These are phyloP conservation scores for Sycophila texana DNA, from an alignment of 2,888 invertebrate species.

Conservation along the genomic window DNA sequence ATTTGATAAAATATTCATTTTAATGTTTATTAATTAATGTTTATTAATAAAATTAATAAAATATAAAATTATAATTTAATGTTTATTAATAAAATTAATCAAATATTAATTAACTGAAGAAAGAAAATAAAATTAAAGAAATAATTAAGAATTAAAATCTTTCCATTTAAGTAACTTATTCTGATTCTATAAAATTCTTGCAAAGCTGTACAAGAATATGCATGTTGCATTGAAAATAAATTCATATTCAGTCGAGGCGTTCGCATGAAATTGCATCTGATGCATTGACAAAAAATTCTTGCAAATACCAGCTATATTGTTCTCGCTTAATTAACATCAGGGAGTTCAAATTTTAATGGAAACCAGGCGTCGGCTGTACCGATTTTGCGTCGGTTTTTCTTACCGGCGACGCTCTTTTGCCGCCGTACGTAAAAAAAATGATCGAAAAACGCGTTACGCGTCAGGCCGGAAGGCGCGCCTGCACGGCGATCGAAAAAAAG, in stretches of 20 bases:
- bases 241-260: no score
- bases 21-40: no score
- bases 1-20: not conserved
- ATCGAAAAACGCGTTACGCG: slow-evolving; percentile 34
- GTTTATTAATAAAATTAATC: no score
- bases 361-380: not conserved
- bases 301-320: slow-evolving; percentile 15
- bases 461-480: slow-evolving; percentile 20
- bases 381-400: slow-evolving; percentile 19
- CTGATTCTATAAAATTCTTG: no score
- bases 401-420: not conserved
- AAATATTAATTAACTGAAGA: no score
- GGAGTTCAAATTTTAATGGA: slow-evolving; percentile 25
- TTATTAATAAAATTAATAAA: not conserved
- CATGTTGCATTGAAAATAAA: not conserved
- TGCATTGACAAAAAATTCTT: not conserved
- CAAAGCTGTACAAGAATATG: not conserved
- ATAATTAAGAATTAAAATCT: no score
- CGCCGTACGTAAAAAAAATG: slow-evolving; percentile 27
- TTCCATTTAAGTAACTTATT: no score
- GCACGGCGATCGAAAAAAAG: slow-evolving; percentile 26
- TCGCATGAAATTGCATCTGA: no score
- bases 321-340: slow-evolving; percentile 18
- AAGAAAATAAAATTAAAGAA: no score
- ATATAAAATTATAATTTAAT: not conserved